Percentiles rank a stretch among this genome's conserved stretches.
phyloP scores from a whole-genome alignment of 2,888 invertebrate species.

The Tetramorium bicarinatum region DNA sequence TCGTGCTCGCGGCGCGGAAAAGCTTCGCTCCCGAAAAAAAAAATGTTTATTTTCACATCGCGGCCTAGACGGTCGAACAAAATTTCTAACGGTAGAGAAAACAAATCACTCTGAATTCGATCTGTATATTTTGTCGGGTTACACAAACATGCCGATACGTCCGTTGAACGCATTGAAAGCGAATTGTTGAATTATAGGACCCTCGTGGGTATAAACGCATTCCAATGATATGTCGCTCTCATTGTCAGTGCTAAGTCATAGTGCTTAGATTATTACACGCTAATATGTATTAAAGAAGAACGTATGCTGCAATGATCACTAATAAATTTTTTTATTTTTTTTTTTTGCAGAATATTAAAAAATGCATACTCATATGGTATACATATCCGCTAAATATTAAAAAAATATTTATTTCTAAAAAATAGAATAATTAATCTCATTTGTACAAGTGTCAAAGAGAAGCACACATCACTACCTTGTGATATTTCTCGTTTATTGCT shows the following conservation, averaged over 20 bases:
- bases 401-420: constrained; percentile 3
- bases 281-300: not conserved
- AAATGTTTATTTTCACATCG: constrained; percentile 75
- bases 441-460: not conserved
- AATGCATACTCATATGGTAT: too few species aligned
- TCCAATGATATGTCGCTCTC: constrained; percentile 31
- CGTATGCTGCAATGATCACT: too few species aligned
- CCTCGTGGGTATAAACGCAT: constrained; percentile 38
- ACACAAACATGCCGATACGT: constrained; percentile 69
- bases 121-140: constrained; percentile 75
- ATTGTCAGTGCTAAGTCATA: not conserved
- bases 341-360: too few species aligned
- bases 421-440: not conserved
- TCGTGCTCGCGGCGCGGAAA: constrained; percentile 50
- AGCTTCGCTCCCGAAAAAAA: constrained; percentile 59
- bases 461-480: not conserved
- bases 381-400: constrained; percentile 31
- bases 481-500: not conserved
- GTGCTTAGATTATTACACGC: not conserved
- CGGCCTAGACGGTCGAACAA: constrained; percentile 71
- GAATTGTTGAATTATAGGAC: constrained; percentile 60
- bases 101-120: constrained; percentile 76
- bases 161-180: constrained; percentile 50
- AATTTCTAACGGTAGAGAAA: constrained; percentile 76
- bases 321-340: not conserved